Evolutionary conservation across 1,140 invertebrate genomes (phyloP).

Genomic region (Rhyacophila brunnea): DNA sequence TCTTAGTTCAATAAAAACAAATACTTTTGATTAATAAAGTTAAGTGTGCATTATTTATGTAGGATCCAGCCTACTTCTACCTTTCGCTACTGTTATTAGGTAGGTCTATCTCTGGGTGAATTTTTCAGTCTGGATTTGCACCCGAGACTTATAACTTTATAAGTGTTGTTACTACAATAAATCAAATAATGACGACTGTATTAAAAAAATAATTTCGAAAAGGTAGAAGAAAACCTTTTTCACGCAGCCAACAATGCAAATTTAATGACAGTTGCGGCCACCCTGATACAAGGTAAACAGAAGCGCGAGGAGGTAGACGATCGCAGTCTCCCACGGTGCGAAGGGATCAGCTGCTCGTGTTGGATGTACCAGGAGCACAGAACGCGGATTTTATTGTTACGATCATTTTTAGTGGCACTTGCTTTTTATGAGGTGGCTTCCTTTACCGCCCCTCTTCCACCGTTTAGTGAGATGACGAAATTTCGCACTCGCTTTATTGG

Average conservation of each 20-base stretch:
- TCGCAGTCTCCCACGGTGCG: neutral
- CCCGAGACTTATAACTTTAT: no score
- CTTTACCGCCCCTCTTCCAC: slow-evolving; percentile 27
- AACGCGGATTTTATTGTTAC: slow-evolving; percentile 37
- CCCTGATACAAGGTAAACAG: neutral
- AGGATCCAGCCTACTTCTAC: no score
- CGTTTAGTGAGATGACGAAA: slow-evolving; percentile 30
- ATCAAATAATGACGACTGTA: no score
- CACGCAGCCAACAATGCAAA: neutral
- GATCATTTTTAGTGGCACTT: slow-evolving; percentile 37
- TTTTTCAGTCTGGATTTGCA: no score
- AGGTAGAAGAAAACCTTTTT: no score
- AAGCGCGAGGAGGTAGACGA: slow-evolving; percentile 1
- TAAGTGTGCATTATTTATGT: no score
- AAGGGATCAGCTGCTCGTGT: slow-evolving; percentile 14
- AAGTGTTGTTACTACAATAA: no score
- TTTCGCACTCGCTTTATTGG: slow-evolving; percentile 25
- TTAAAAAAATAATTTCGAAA: no score
- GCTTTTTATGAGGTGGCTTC: slow-evolving; percentile 37
- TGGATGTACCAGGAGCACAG: slow-evolving; percentile 10
- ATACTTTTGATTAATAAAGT: no score
- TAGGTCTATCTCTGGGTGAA: no score
- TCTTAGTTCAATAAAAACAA: no score
- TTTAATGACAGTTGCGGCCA: neutral
- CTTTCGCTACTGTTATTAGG: no score